phyloP scores from a whole-genome alignment of 2,797 vertebrate genomes.

The Pantherophis vulpinus region DNA sequence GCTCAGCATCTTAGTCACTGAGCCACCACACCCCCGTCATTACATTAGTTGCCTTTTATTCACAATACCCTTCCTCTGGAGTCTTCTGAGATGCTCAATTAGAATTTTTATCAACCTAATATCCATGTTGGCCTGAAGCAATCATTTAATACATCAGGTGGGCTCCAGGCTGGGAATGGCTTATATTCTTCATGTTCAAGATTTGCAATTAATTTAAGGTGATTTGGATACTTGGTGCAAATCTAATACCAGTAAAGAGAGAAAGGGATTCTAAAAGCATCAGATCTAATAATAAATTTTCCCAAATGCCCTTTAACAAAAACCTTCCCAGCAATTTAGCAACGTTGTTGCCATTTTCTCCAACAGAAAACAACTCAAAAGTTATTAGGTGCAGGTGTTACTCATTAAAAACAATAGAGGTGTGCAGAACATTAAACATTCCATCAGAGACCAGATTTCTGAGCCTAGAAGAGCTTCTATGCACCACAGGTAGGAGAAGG shows the following conservation, averaged over 20 bases:
- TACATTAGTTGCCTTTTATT: neutral
- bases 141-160: neutral
- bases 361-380: neutral
- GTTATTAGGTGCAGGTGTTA: neutral
- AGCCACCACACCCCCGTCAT: neutral
- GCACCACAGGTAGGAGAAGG: neutral
- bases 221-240: neutral
- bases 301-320: neutral
- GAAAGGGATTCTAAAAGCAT: conserved; percentile 13
- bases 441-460: neutral
- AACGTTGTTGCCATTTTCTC: rapidly evolving
- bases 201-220: neutral
- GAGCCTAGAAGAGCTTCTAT: neutral
- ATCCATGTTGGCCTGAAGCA: neutral
- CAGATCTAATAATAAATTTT: neutral
- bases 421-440: neutral
- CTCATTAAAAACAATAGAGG: neutral
- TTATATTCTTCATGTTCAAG: neutral
- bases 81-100: neutral
- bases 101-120: neutral
- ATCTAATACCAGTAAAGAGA: conserved; percentile 14
- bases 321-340: neutral
- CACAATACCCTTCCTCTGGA: neutral
- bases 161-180: neutral
- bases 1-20: too few relatives aligned